A percentile compares a stretch with the other conserved stretches of the same genome.
phyloP scores from a whole-genome alignment of 2,113 vertebrate species.

The Dryoscopus gambensis region DNA sequence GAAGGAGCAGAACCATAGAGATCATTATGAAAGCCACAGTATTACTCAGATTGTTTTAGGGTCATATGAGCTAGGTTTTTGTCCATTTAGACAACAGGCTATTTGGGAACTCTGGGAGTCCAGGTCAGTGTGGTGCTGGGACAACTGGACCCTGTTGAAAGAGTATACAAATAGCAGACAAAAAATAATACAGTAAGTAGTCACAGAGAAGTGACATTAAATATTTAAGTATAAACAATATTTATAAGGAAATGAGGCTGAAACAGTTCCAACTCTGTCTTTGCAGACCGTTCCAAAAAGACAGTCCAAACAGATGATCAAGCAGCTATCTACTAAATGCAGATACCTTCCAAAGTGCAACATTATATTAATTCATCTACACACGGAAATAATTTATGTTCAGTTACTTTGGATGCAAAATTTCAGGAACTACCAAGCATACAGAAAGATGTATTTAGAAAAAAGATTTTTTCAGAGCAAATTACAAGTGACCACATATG shows the following conservation, averaged over 20 bases:
- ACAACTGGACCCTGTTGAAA: background rate
- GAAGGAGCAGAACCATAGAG: background rate
- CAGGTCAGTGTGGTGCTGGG: background rate
- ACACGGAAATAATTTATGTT: background rate
- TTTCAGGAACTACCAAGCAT: background rate
- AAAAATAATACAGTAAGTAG: background rate
- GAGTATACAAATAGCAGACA: background rate
- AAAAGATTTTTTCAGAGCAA: background rate
- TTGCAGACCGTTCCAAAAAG: background rate
- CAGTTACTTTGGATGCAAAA: background rate
- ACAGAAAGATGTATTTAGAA: background rate
- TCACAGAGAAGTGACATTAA: background rate
- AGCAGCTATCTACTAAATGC: background rate
- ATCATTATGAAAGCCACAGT: background rate
- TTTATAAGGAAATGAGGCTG: background rate
- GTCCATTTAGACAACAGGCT: background rate
- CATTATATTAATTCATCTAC: background rate
- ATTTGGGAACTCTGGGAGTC: background rate
- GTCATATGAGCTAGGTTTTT: background rate
- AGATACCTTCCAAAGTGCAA: background rate
- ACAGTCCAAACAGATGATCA: background rate
- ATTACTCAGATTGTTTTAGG: background rate
- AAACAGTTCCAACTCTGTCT: background rate
- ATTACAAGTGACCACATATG: background rate
- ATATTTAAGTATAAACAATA: background rate